Conservation (phyloP, 2,797 vertebrate genomes). For the Halcyon badia region DNA sequence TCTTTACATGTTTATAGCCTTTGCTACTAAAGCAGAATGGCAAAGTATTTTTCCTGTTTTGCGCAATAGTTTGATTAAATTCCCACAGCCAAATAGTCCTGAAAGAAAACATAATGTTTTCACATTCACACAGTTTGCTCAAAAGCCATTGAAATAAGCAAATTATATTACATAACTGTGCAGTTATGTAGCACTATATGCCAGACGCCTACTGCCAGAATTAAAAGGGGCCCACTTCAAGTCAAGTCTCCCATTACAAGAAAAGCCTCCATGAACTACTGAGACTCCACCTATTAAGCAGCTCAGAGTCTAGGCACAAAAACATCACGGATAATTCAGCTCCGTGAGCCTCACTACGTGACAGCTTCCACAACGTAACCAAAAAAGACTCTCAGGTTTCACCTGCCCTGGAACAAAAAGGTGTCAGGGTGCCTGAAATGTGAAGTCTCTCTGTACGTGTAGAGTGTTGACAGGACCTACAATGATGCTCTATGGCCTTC, state of each 20-base stretch:
- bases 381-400: not conserved
- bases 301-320: not conserved
- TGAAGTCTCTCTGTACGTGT: not conserved
- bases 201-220: constrained; percentile 46
- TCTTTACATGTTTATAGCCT: not conserved
- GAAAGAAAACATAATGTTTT: not conserved
- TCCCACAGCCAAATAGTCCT: not conserved
- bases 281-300: not conserved
- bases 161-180: constrained; percentile 30
- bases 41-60: not conserved
- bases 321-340: not conserved
- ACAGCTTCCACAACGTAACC: not conserved
- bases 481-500: not conserved
- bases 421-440: not conserved
- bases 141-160: constrained; percentile 1
- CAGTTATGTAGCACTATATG: constrained; percentile 44
- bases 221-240: constrained; percentile 34
- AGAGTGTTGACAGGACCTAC: not conserved
- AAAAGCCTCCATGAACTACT: not conserved
- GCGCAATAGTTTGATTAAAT: not conserved
- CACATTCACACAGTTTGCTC: not conserved
- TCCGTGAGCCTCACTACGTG: fast-evolving
- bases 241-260: constrained; percentile 21
- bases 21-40: not conserved
- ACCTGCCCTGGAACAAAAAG: not conserved